A percentile compares a stretch with the other conserved stretches of the same genome.
Conservation (phyloP, 1,140 invertebrate species). For the Arion vulgaris region DNA sequence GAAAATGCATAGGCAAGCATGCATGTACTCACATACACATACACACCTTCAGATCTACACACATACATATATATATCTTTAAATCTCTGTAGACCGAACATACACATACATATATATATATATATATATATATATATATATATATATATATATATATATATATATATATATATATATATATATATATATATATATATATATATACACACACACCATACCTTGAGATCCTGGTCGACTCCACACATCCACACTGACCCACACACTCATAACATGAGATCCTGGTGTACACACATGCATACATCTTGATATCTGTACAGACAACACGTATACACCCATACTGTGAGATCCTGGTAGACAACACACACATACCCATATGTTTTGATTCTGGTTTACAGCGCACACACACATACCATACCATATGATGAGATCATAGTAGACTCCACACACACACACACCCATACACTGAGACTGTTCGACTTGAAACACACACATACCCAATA, state of each 20-base stretch:
- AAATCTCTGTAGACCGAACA: slow-evolving; percentile 78
- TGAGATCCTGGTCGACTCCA: neutral
- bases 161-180: slow-evolving; percentile 90
- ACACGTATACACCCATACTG: slow-evolving; percentile 72
- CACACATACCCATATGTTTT: neutral
- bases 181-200: slow-evolving; percentile 92
- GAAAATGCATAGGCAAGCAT: too few relatives aligned
- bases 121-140: slow-evolving; percentile 78
- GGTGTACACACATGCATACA: neutral
- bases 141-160: slow-evolving; percentile 76
- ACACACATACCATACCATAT: too few relatives aligned
- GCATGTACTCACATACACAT: too few relatives aligned
- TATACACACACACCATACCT: neutral
- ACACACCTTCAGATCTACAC: neutral
- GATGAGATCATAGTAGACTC: too few relatives aligned
- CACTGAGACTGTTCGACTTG: too few relatives aligned
- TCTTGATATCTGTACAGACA: neutral
- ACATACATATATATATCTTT: slow-evolving; percentile 76
- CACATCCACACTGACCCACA: neutral
- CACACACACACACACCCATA: too few relatives aligned
- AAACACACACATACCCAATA: too few relatives aligned
- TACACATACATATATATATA: slow-evolving; percentile 99
- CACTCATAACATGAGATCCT: neutral
- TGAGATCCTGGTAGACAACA: slow-evolving; percentile 96
- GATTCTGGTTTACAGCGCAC: too few relatives aligned